Percentiles rank a stretch among this genome's conserved stretches.
phyloP scores from a whole-genome alignment of 2,797 vertebrate species.

The Halcyon leucocephala region DNA sequence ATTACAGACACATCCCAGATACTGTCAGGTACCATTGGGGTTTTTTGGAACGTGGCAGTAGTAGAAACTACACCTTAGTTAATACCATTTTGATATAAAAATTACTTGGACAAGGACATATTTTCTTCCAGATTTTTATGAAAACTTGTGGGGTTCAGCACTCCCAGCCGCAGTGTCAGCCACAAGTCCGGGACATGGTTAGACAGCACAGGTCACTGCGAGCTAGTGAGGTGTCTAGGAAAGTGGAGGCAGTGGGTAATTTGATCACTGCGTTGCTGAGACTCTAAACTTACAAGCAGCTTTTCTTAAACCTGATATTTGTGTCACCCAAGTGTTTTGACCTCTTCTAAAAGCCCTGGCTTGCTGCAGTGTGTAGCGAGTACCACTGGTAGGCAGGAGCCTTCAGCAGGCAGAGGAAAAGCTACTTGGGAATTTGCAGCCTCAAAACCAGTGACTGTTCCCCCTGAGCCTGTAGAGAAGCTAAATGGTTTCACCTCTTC shows the following conservation, averaged over 20 bases:
- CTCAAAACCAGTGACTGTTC: not conserved
- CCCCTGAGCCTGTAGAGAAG: not conserved
- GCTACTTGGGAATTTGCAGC: not conserved
- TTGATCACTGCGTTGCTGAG: not conserved
- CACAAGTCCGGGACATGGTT: fast-evolving
- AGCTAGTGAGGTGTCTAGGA: not conserved
- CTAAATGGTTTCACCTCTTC: slow-evolving; percentile 87
- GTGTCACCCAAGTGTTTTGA: not conserved
- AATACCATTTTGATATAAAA: not conserved
- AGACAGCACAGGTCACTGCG: not conserved
- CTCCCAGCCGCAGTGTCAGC: not conserved
- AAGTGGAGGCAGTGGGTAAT: not conserved
- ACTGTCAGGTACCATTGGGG: not conserved
- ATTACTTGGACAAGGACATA: not conserved
- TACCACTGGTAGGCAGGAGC: not conserved
- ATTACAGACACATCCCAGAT: not conserved
- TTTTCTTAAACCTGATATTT: not conserved
- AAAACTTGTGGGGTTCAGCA: not conserved
- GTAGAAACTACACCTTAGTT: not conserved
- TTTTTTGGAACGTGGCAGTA: not conserved
- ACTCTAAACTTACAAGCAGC: not conserved
- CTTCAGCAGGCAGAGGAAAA: not conserved
- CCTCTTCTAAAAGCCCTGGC: not conserved
- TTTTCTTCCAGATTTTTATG: not conserved
- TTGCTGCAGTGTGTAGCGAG: not conserved